phyloP scores from a whole-genome alignment of 1,140 invertebrate species.

The Copidosoma floridanum region DNA sequence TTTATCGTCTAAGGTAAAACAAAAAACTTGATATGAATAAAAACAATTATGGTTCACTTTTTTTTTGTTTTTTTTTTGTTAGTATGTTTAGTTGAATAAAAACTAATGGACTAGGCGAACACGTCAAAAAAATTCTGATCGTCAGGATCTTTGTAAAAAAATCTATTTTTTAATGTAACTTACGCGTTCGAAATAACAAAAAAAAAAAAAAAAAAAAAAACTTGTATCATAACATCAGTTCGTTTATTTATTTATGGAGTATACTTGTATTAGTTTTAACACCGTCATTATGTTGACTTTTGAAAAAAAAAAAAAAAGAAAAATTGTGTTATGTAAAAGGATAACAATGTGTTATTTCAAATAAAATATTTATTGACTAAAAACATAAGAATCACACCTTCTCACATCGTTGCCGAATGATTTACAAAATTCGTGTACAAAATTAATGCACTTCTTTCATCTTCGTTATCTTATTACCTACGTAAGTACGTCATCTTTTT shows the following conservation, averaged over 20 bases:
- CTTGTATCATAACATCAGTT: conserved; percentile 9
- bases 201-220: too few species aligned
- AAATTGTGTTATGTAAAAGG: conserved; percentile 19
- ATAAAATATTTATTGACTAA: conserved; percentile 27
- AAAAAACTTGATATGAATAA: too few species aligned
- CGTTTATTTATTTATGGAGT: neutral
- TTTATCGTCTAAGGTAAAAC: neutral
- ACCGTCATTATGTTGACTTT: conserved; percentile 7
- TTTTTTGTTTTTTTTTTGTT: conserved; percentile 5
- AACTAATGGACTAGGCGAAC: neutral
- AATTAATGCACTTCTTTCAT: too few species aligned
- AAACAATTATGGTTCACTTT: conserved; percentile 1
- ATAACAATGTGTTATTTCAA: conserved; percentile 22
- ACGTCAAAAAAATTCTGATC: neutral
- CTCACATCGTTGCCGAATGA: too few species aligned
- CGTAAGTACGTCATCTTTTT: too few species aligned
- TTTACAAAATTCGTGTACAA: too few species aligned
- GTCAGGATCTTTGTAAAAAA: conserved; percentile 3
- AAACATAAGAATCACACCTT: too few species aligned
- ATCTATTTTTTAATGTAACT: conserved; percentile 11
- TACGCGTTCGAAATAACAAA: too few species aligned
- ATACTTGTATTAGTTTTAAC: conserved; percentile 9
- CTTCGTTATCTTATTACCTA: too few species aligned
- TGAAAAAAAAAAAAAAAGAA: too few species aligned
- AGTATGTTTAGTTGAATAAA: neutral